Evolutionary conservation across 2,888 invertebrate genomes (phyloP), one percentile per base, ranked within the genome.

Genomic region (Aquatica leii): DNA sequence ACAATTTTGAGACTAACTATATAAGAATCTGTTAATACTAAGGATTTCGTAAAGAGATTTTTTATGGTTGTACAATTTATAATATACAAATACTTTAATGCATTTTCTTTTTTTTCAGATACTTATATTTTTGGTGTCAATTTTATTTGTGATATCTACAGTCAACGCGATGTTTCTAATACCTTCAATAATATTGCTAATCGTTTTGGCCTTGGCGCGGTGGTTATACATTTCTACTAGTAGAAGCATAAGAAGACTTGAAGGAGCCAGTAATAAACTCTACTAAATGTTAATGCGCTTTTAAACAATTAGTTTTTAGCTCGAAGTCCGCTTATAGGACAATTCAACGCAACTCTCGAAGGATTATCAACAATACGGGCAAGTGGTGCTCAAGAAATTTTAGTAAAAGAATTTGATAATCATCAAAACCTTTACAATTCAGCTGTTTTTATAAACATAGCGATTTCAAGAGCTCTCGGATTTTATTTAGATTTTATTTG

Each of bases 341-440:
- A 97, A 77, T 83, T 98, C 74, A 94, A 91, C 76, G 93, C 95
- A 20, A 90, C 95, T 0, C 84, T 98, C 3, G 92, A 93, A 78
- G 98, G 98, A 0, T 84, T 98, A 66, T 89, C 94, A 0, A 97
- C 97, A 0, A 95, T 98, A 48, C 86, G 98, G 56, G 94, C 97
- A 0, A 96, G 94, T 77, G 88, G 88, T 3, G 94, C 93, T 0
- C 91, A 95, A 77, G 86, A 88, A 53, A 87, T 91, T 20, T 88
- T 97, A 43, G 87, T 88, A 48, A 82, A 86, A 21, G 93, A 94
- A 78, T 94, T 95, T 74, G 94, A 94, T 73, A 86, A 86, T 69
- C 91, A 92, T 74, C 93, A 93, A 79, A 93, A 93, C 76, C 77
- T 77, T 5, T 76, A 77, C 66, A 78, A 76, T 41, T 79, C 80